Evolutionary conservation across 2,113 vertebrate species (phyloP).

Genomic region (Aldabrachelys gigantea): DNA sequence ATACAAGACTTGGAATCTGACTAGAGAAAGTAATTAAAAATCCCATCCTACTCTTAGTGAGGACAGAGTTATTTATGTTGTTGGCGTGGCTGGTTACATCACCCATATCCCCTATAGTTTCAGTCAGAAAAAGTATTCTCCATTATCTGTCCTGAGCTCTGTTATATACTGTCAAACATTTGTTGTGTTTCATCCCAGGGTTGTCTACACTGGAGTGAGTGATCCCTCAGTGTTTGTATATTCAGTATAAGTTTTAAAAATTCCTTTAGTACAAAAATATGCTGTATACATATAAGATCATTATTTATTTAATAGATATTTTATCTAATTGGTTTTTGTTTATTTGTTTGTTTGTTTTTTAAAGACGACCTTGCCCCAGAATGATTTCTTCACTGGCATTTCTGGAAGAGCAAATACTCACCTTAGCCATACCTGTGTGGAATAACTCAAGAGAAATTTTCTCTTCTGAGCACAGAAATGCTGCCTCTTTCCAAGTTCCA

Average conservation of each 20-base stretch:
- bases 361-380: neutral
- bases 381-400: neutral
- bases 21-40: slow-evolving; percentile 53
- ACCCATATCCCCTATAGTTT: slow-evolving; percentile 27
- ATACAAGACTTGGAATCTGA: slow-evolving; percentile 26
- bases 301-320: slow-evolving; percentile 3
- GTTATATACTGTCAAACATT: slow-evolving; percentile 63
- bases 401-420: slow-evolving; percentile 16
- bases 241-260: neutral
- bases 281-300: neutral
- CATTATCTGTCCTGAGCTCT: slow-evolving; percentile 52
- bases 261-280: slow-evolving; percentile 41
- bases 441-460: slow-evolving; percentile 64
- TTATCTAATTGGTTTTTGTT: neutral
- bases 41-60: slow-evolving; percentile 53
- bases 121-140: slow-evolving; percentile 49
- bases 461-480: slow-evolving; percentile 60
- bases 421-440: neutral
- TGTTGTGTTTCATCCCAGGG: neutral
- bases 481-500: slow-evolving; percentile 67
- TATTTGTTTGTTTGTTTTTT: neutral
- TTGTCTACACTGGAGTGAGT: neutral
- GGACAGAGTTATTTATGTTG: slow-evolving; percentile 40
- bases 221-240: slow-evolving; percentile 2
- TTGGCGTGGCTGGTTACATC: slow-evolving; percentile 34